Percentiles rank a stretch among this genome's conserved stretches.
Conservation (phyloP, 2,113 vertebrate species). For the Collichthys lucidus region DNA sequence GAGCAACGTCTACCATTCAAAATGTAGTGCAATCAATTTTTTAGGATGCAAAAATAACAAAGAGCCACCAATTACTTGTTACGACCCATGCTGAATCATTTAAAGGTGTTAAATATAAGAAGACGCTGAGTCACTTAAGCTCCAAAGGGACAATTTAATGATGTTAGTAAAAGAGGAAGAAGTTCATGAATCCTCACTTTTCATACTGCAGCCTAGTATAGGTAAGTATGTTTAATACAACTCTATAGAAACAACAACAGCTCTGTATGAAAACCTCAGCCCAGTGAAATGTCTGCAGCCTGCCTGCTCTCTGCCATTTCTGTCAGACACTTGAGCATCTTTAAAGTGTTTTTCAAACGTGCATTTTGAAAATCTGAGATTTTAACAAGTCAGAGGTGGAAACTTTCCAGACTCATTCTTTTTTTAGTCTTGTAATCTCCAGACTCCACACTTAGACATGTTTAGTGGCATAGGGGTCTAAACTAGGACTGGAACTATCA, state of each 20-base stretch:
- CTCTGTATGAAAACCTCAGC: no score
- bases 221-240: not conserved
- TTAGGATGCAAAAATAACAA: not conserved
- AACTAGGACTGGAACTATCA: no score
- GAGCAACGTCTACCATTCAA: not conserved
- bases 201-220: not conserved
- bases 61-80: not conserved
- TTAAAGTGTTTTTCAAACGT: not conserved
- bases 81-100: not conserved
- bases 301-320: not conserved
- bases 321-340: not conserved
- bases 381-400: not conserved
- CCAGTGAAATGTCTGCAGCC: not conserved
- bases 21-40: not conserved
- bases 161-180: not conserved
- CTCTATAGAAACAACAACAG: not conserved
- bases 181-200: not conserved
- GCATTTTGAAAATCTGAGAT: not conserved
- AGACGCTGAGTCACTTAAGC: no score
- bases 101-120: not conserved
- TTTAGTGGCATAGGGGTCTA: no score
- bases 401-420: not conserved
- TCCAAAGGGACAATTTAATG: not conserved
- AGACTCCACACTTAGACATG: not conserved
- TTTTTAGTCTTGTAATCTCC: no score